Conservation (phyloP, 2,888 invertebrate genomes). For the Drosophila setosimentum region DNA sequence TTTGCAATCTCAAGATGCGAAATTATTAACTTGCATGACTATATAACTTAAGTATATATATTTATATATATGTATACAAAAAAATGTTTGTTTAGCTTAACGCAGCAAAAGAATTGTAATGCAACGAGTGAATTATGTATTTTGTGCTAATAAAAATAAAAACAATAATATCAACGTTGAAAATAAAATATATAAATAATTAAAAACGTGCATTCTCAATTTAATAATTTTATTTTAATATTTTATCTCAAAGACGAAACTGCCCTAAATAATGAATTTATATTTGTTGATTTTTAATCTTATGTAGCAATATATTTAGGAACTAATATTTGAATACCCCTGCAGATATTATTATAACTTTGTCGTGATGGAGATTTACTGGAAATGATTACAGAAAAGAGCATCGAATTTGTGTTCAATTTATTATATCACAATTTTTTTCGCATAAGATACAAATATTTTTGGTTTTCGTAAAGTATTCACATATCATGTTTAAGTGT, state of each 20-base stretch:
- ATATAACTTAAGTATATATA: constrained; percentile 24
- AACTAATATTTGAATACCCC: not conserved
- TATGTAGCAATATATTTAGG: not conserved
- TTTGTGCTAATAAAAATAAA: constrained; percentile 61
- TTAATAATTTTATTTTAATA: not conserved
- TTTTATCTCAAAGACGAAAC: not conserved
- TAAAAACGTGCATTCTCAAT: not conserved
- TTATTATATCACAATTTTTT: constrained; percentile 56
- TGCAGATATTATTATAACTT: not conserved
- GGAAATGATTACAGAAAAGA: not conserved
- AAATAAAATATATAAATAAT: constrained; percentile 4
- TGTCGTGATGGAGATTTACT: not conserved
- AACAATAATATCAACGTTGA: constrained; percentile 39
- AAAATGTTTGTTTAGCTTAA: constrained; percentile 14
- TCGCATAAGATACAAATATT: constrained; percentile 39
- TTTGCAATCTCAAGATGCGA: constrained; percentile 34
- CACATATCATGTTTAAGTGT: constrained; percentile 48
- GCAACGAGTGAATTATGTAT: constrained; percentile 72
- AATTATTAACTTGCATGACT: constrained; percentile 32
- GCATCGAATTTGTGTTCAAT: not conserved
- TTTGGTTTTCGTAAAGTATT: constrained; percentile 33
- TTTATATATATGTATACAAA: constrained; percentile 2
- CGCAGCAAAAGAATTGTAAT: constrained; percentile 7
- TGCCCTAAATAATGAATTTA: not conserved
- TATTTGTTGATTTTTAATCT: not conserved